Conservation (phyloP, 2,888 invertebrate species). For the Clivina fossor region DNA sequence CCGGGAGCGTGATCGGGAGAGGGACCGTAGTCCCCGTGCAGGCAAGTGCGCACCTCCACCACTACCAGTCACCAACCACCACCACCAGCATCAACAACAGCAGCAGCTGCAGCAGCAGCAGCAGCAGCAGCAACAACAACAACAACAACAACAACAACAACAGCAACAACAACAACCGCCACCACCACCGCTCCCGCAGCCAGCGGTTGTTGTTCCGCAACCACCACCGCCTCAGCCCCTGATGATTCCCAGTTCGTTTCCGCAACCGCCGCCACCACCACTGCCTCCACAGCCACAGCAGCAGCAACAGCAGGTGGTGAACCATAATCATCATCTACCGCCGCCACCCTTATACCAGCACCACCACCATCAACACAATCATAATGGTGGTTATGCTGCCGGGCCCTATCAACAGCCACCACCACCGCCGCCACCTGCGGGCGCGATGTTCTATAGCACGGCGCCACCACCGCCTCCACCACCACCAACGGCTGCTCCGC, state of each 20-base stretch:
- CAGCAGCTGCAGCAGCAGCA: conserved; percentile 24
- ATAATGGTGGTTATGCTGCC: conserved; percentile 17
- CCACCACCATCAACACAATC: neutral
- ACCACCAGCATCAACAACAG: conserved; percentile 25
- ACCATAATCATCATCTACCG: conserved; percentile 41
- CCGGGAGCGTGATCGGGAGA: conserved; percentile 43
- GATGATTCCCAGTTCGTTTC: too few relatives aligned
- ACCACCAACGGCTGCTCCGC: conserved; percentile 41
- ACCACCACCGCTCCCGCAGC: conserved; percentile 49
- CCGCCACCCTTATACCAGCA: conserved; percentile 30
- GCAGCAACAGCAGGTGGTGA: conserved; percentile 16
- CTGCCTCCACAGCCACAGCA: conserved; percentile 45
- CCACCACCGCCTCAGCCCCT: too few relatives aligned
- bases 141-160: conserved; percentile 24
- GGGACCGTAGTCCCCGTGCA: conserved; percentile 44
- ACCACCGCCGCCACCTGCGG: conserved; percentile 35
- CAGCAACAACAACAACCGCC: conserved; percentile 39
- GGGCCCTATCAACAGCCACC: conserved; percentile 21
- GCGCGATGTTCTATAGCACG: conserved; percentile 45
- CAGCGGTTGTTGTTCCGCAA: conserved; percentile 48
- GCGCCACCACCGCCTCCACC: conserved; percentile 49
- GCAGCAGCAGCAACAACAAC: conserved; percentile 11
- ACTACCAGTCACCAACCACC: conserved; percentile 25
- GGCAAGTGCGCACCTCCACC: conserved; percentile 39
- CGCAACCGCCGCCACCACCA: conserved; percentile 43